Evolutionary conservation across 37 sponge, comb jelly and placozoan genomes (phyloP).

Genomic region (Chondrosia reniformis): DNA sequence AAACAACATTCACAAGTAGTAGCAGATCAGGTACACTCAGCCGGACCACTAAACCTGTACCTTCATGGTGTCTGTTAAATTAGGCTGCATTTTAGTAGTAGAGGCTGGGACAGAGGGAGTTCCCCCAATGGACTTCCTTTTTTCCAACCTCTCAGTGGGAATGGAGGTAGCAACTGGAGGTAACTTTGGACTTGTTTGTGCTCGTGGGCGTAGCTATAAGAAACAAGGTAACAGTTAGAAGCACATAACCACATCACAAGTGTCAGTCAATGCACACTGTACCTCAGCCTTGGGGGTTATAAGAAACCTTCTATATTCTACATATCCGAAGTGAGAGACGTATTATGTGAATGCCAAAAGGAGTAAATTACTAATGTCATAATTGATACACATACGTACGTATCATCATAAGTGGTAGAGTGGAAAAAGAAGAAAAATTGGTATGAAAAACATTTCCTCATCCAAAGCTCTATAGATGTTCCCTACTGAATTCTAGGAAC

Average conservation of each 20-base stretch:
- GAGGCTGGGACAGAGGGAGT: not conserved
- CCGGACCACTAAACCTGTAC: not conserved
- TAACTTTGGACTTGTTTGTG: constrained; percentile 2
- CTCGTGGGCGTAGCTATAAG: constrained; percentile 2
- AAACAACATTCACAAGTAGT: too few relatives aligned
- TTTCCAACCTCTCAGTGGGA: constrained; percentile 10
- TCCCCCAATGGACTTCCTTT: not conserved
- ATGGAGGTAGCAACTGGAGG: not conserved
- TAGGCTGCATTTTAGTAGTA: not conserved
- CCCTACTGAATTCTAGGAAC: too few relatives aligned
- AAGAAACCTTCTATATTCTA: not conserved
- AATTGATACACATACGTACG: too few relatives aligned
- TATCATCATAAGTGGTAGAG: too few relatives aligned
- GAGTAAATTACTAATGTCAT: too few relatives aligned
- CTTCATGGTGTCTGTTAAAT: constrained; percentile 17
- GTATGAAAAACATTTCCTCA: too few relatives aligned
- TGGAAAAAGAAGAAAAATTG: too few relatives aligned
- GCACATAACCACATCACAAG: not conserved
- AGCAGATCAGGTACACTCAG: not conserved
- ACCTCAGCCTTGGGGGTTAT: not conserved
- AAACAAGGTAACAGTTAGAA: not conserved
- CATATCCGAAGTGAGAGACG: too few relatives aligned
- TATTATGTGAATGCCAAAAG: too few relatives aligned
- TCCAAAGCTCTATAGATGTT: too few relatives aligned
- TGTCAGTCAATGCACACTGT: not conserved